Evolutionary conservation across 1,140 invertebrate genomes (phyloP), one percentile per base, ranked within the genome.

Genomic region (Drosophila nigromelanica): DNA sequence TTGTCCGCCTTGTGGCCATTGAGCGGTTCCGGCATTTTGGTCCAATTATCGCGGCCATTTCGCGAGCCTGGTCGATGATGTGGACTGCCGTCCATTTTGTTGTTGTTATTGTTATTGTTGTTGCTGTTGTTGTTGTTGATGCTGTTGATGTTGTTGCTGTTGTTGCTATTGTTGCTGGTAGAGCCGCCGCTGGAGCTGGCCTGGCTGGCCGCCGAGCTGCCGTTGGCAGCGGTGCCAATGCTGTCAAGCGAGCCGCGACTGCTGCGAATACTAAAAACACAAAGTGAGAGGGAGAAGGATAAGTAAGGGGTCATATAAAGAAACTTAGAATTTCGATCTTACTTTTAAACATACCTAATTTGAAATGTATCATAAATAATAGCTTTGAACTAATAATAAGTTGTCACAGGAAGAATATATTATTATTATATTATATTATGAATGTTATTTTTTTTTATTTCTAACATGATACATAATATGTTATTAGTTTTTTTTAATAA

Each of bases 211-310:
- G 76, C 86, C 14, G 89, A 77, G 71, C 85, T 71, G 80, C 82
- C 74, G 85, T 89, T 73, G 35, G 82, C 64, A 78, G 82, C 85
- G 55, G 90, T 91, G 42, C 90, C 91, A 52, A 92, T 86, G 76
- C 91, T 92, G 67, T 92, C 91, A 27, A 92, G 69, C 40, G 90
- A 91, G 35, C 91, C 91, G 42, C 91, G 86, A 78, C 91, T 92
- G 66, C 80, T 91, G 61, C 91, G 91, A 68, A 91, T 91, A 37
- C 91, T 92, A 35, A 35, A 35, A 21, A 35, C 1, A 18, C 56
- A 4, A 60, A 24, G 21, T 24, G n/a, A 39, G 40, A 33, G 43
- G n/a, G 61, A 50, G 8, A 37, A 21, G 45, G 3, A 45, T 58
- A 5, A 35, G 10, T 58, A 8, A 2, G 12, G 0, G 3, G 11